Percentiles rank a stretch among this genome's conserved stretches.
These are phyloP conservation scores for Amblyteles armatorius DNA, from an alignment of 2,888 invertebrate species.

Conservation along the genomic window DNA sequence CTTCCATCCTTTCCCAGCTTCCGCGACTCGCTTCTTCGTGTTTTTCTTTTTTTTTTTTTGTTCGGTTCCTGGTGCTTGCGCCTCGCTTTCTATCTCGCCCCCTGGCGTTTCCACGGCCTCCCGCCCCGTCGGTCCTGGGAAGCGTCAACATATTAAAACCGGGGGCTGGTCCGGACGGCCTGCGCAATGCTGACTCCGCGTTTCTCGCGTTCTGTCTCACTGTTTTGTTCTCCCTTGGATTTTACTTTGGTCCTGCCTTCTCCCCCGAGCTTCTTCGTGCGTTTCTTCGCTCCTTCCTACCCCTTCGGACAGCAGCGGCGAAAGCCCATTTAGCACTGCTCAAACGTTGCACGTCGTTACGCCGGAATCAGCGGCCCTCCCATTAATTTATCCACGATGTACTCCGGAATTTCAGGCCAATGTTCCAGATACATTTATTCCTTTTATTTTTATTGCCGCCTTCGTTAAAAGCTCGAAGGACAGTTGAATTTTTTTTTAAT, in stretches of 20 bases:
- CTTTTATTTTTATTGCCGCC: slow-evolving; percentile 31
- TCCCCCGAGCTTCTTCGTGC: slow-evolving; percentile 48
- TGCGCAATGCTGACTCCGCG: slow-evolving; percentile 80
- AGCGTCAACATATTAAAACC: slow-evolving; percentile 83
- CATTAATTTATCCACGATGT: slow-evolving; percentile 45
- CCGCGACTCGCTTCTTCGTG: slow-evolving; percentile 68
- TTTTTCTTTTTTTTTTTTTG: slow-evolving; percentile 72
- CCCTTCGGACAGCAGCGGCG: slow-evolving; percentile 31
- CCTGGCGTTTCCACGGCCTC: slow-evolving; percentile 51
- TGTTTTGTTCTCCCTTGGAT: slow-evolving; percentile 44
- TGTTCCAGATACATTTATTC: slow-evolving; percentile 47
- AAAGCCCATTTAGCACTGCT: background rate
- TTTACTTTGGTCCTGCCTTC: slow-evolving; percentile 38
- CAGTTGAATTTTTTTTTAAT: slow-evolving; percentile 49
- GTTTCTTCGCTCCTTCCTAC: slow-evolving; percentile 37
- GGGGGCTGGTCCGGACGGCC: slow-evolving; percentile 72
- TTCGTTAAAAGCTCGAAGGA: slow-evolving; percentile 47
- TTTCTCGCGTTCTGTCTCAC: slow-evolving; percentile 67
- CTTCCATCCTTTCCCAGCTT: slow-evolving; percentile 63
- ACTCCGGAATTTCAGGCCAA: slow-evolving; percentile 23
- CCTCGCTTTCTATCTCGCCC: slow-evolving; percentile 59
- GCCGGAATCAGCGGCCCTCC: background rate
- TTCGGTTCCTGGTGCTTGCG: slow-evolving; percentile 45
- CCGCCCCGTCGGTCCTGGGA: slow-evolving; percentile 53
- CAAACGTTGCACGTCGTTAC: background rate